Conservation (phyloP, 2,888 invertebrate genomes). For the Drosophila hamatofila region DNA sequence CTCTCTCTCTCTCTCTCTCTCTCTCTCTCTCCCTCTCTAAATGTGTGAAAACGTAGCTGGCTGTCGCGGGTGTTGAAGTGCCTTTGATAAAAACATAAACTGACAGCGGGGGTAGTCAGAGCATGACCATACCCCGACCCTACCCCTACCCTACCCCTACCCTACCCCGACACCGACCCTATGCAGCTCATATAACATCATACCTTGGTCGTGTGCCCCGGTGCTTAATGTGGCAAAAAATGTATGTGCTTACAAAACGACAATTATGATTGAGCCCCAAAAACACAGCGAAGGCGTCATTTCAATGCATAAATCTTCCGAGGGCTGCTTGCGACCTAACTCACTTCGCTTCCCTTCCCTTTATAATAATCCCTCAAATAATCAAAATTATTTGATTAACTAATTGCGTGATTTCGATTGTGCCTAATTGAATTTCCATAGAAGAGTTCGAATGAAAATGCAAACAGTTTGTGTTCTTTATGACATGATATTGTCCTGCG, state of each 20-base stretch:
- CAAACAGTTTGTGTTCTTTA: conserved; percentile 45
- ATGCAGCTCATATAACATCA: conserved; percentile 29
- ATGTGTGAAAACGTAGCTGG: conserved; percentile 57
- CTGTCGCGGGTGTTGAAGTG: conserved; percentile 64
- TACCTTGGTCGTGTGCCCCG: conserved; percentile 64
- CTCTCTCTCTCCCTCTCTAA: neutral
- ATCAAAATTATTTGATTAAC: conserved; percentile 84
- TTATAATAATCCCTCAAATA: too few species aligned
- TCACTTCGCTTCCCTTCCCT: too few species aligned
- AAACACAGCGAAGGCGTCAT: conserved; percentile 38
- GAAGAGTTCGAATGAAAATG: conserved; percentile 22
- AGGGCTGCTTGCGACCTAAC: neutral
- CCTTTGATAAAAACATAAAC: conserved; percentile 75
- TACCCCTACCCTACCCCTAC: too few species aligned
- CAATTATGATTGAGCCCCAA: conserved; percentile 59
- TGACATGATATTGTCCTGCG: conserved; percentile 56
- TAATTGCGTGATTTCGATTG: conserved; percentile 84
- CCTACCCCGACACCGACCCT: neutral
- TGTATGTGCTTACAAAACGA: conserved; percentile 57
- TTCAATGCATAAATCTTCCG: conserved; percentile 68
- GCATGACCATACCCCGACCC: conserved; percentile 33
- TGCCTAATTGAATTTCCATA: conserved; percentile 80
- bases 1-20: neutral
- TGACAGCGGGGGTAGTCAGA: conserved; percentile 77
- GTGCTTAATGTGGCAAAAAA: conserved; percentile 65